Evolutionary conservation across 2,113 vertebrate genomes (phyloP), one percentile per base, ranked within the genome.

Genomic region (Gobiocypris rarus): DNA sequence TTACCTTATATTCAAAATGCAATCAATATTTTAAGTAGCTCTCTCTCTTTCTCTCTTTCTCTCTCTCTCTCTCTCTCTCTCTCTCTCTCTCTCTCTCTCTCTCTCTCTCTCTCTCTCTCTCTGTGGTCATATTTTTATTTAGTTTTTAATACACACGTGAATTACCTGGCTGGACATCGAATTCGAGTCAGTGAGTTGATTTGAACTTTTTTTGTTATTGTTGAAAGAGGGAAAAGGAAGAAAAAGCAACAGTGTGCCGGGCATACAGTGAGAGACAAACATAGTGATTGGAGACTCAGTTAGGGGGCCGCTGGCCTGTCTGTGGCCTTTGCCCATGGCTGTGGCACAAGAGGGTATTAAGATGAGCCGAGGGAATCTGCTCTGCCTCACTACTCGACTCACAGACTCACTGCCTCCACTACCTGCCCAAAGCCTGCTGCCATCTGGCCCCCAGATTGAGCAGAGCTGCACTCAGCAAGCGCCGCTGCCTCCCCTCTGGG

Each of bases 381-480:
- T 90, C 89, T 87, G 85, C 88, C 89, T 87, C 90, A 54, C 89
- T 86, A 83, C 86, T 86, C 92, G 92, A 92, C 91, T 92, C 86
- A 83, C 88, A 90, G 90, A 88, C 88, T 91, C 91, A 90, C 89
- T 91, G 91, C 90, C 91, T 90, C 91, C 88, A 91, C 92, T 94
- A 93, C 92, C 91, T 91, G 92, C 91, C 92, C 91, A 89, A 92
- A 92, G 91, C 91, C 91, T 84, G 86, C 63, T 90, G 91, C 94
- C 94, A 95, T 97, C 96, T 97, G 96, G 91, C 93, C 91, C 90
- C 90, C 94, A 94, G 92, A 93, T 93, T 93, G 93, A 88, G 86
- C 81, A 85, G 87, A 90, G 90, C 92, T 90, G 86, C 89, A 91
- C 91, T 91, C 92, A 93, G 91, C 92, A 89, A 95, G 93, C 83